Percentiles rank a stretch among this genome's conserved stretches.
These are phyloP conservation scores for Coleophora deauratella DNA, from an alignment of 2,888 invertebrate genomes.

Conservation along the genomic window DNA sequence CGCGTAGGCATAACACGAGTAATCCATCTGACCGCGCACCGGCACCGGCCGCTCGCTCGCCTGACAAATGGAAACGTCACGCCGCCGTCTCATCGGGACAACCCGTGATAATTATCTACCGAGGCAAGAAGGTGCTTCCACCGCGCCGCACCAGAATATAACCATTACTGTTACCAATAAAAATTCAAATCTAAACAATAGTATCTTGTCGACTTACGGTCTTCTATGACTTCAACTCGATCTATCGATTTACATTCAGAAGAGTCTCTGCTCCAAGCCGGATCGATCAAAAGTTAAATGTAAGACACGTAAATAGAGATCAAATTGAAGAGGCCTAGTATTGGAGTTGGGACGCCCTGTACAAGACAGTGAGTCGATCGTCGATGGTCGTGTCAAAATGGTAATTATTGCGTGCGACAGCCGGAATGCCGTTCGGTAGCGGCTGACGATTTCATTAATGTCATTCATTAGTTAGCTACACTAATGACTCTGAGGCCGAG, in stretches of 20 bases:
- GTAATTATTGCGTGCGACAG: slow-evolving; percentile 27
- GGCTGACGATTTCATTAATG: slow-evolving; percentile 36
- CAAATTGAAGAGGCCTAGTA: slow-evolving; percentile 5
- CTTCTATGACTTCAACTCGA: slow-evolving; percentile 6
- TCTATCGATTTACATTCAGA: slow-evolving; percentile 9
- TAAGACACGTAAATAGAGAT: slow-evolving; percentile 10
- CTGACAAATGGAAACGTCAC: slow-evolving; percentile 29
- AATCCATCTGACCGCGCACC: slow-evolving; percentile 31
- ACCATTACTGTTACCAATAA: slow-evolving; percentile 3
- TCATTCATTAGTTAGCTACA: slow-evolving; percentile 26
- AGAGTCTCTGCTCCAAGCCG: too few species aligned
- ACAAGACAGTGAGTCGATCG: slow-evolving; percentile 17
- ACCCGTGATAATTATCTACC: slow-evolving; percentile 38
- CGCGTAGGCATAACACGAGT: slow-evolving; percentile 31
- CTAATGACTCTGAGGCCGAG: slow-evolving; percentile 32
- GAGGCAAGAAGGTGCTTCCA: slow-evolving; percentile 13
- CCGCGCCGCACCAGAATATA: slow-evolving; percentile 8
- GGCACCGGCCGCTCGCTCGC: slow-evolving; percentile 27
- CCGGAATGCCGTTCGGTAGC: slow-evolving; percentile 29
- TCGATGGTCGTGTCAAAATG: slow-evolving; percentile 40
- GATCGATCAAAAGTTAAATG: slow-evolving; percentile 7
- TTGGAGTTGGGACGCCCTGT: slow-evolving; percentile 11
- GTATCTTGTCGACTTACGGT: slow-evolving; percentile 7
- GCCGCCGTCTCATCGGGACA: slow-evolving; percentile 11
- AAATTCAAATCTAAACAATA: slow-evolving; percentile 6